Conservation (phyloP, 2,888 invertebrate species). For the Dryobotodes eremita region DNA sequence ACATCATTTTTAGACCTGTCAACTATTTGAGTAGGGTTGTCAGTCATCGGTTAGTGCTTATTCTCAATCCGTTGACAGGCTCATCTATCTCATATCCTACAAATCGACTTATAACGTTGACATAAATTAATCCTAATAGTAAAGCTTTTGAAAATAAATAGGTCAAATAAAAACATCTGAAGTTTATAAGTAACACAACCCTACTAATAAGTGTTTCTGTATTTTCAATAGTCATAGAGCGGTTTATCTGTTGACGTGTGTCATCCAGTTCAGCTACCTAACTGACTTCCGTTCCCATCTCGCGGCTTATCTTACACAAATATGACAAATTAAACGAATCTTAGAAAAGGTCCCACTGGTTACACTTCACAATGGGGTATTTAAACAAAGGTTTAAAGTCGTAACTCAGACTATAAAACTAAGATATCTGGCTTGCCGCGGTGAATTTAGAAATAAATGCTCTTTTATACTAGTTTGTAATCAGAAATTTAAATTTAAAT, state of each 20-base stretch:
- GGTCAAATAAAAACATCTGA: not conserved
- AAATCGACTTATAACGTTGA: not conserved
- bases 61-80: not conserved
- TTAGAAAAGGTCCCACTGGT: conserved; percentile 61
- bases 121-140: not conserved
- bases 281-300: conserved; percentile 87
- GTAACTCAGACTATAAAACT: conserved; percentile 35
- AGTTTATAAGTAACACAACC: not conserved
- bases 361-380: conserved; percentile 60
- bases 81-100: not conserved
- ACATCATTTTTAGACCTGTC: not conserved
- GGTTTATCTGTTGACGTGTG: conserved; percentile 83
- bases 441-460: not conserved
- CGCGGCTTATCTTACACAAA: conserved; percentile 84
- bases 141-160: not conserved
- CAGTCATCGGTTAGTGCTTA: not conserved
- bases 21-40: not conserved
- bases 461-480: not conserved
- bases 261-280: conserved; percentile 72
- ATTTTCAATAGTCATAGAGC: conserved; percentile 63
- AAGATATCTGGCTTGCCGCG: conserved; percentile 36
- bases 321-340: conserved; percentile 85
- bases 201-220: conserved; percentile 21
- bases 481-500: not conserved
- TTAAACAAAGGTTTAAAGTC: conserved; percentile 59